These are phyloP conservation scores for Pimephales promelas DNA, from an alignment of 2,113 vertebrate genomes.

Conservation along the genomic window DNA sequence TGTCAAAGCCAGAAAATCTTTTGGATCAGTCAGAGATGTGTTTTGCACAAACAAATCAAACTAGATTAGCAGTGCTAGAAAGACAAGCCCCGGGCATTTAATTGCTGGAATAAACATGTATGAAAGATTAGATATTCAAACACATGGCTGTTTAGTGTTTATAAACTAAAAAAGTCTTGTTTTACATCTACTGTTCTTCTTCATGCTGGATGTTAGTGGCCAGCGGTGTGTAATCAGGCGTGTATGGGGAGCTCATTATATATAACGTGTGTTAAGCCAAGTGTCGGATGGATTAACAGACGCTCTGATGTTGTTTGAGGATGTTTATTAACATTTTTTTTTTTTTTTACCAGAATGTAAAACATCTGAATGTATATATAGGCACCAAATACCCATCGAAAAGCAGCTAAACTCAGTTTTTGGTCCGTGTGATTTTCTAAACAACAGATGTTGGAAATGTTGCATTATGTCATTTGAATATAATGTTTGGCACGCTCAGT, in stretches of 20 bases:
- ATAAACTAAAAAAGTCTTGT: background rate
- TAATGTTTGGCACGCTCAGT: constrained; percentile 8
- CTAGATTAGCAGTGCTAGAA: background rate
- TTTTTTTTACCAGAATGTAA: background rate
- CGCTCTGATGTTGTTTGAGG: background rate
- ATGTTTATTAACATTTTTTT: constrained; percentile 25
- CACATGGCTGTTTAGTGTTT: background rate
- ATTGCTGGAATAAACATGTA: constrained; percentile 7
- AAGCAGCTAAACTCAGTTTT: background rate
- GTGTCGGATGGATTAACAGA: background rate
- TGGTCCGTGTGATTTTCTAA: background rate
- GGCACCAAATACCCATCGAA: background rate
- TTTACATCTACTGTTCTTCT: background rate
- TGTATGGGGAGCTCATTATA: background rate
- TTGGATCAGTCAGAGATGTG: background rate
- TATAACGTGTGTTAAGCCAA: background rate
- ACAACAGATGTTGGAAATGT: background rate
- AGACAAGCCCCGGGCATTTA: background rate
- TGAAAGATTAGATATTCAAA: constrained; percentile 7
- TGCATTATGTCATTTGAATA: background rate
- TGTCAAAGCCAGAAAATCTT: constrained; percentile 7
- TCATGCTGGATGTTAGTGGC: background rate
- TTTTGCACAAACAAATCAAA: background rate
- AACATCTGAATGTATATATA: constrained; percentile 5
- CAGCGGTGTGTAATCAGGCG: background rate